These are phyloP conservation scores for Atopsyche davidsoni DNA, from an alignment of 1,140 invertebrate species.

Conservation along the genomic window DNA sequence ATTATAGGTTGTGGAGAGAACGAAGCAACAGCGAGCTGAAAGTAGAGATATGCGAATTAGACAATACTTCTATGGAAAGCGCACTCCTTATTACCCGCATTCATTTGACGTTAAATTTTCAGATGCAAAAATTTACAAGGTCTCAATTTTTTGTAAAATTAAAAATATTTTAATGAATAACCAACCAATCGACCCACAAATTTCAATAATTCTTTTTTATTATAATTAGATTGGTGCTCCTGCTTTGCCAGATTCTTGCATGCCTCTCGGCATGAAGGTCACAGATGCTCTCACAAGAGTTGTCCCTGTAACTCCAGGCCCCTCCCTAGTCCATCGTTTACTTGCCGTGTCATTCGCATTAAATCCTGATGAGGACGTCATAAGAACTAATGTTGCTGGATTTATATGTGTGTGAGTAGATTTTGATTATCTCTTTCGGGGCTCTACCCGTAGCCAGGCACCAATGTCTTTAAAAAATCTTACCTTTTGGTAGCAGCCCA, in stretches of 20 bases:
- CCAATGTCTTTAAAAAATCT: no score
- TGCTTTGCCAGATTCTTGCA: slow-evolving; percentile 84
- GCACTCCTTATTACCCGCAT: slow-evolving; percentile 82
- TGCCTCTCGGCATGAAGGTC: slow-evolving; percentile 90
- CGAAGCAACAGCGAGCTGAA: slow-evolving; percentile 63
- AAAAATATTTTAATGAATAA: no score
- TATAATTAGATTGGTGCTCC: slow-evolving; percentile 74
- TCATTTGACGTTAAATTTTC: slow-evolving; percentile 84
- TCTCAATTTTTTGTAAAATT: no score
- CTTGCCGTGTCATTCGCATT: slow-evolving; percentile 80
- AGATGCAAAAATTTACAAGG: slow-evolving; percentile 85
- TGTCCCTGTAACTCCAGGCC: slow-evolving; percentile 69
- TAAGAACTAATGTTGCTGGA: slow-evolving; percentile 84
- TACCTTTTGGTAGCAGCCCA: no score
- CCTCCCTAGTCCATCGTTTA: slow-evolving; percentile 78
- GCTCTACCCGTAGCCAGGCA: no score
- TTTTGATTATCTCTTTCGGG: slow-evolving; percentile 3
- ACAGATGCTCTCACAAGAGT: slow-evolving; percentile 91
- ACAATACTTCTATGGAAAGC: slow-evolving; percentile 93
- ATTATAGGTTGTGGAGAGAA: slow-evolving; percentile 77
- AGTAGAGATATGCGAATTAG: slow-evolving; percentile 73
- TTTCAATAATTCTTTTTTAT: no score
- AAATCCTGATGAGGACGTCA: slow-evolving; percentile 69
- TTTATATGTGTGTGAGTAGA: slow-evolving; percentile 89
- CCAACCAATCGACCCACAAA: no score